Evolutionary conservation across 2,113 vertebrate genomes (phyloP).

Genomic region (Hucho hucho): DNA sequence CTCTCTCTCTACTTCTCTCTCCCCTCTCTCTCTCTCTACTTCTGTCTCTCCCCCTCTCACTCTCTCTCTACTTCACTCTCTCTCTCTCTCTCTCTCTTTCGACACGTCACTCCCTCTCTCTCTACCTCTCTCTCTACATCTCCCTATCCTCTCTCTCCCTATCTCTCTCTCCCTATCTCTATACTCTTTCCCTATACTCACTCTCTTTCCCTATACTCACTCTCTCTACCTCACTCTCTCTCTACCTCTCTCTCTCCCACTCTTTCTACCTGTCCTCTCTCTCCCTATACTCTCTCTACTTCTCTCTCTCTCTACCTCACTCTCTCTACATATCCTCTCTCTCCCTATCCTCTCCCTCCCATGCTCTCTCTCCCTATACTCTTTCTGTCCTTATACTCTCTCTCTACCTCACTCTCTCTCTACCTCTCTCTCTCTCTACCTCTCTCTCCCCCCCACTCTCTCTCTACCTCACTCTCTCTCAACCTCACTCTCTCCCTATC

Average conservation of each 20-base stretch:
- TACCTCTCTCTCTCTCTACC: not conserved
- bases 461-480: slow-evolving; percentile 28
- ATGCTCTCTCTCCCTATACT: not conserved
- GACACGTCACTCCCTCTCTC: not conserved
- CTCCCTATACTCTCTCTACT: slow-evolving; percentile 28
- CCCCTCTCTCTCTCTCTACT: not conserved
- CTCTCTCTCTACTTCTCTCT: not conserved
- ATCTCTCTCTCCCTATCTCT: not conserved
- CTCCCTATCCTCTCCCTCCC: slow-evolving; percentile 23
- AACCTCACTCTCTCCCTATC: not conserved
- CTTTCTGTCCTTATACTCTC: not conserved
- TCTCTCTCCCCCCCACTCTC: not conserved
- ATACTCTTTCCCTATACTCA: not conserved
- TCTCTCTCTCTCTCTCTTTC: not conserved
- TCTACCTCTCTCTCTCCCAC: not conserved
- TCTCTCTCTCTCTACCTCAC: not conserved
- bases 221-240: not conserved
- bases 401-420: slow-evolving; percentile 4
- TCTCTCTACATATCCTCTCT: not conserved
- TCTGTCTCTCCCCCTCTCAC: not conserved
- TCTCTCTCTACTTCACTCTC: not conserved
- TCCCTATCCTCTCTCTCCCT: not conserved
- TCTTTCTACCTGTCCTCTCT: not conserved
- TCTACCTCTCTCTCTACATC: too few relatives aligned
- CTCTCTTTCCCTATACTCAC: not conserved